Percentiles rank a stretch among this genome's conserved stretches.
phyloP scores from a whole-genome alignment of 1,140 invertebrate genomes.

The Drosophila sturtevanti region DNA sequence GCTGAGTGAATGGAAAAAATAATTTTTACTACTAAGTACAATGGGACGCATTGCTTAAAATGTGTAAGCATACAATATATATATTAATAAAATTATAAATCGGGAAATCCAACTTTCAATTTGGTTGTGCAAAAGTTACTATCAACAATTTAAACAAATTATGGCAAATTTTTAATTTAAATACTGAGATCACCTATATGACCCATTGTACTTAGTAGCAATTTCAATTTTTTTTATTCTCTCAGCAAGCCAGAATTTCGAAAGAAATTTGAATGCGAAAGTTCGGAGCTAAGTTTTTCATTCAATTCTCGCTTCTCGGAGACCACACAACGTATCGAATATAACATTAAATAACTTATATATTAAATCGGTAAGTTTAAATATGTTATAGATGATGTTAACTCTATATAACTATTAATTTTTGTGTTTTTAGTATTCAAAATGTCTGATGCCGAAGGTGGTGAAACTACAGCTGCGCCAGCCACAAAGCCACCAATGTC shows the following conservation, averaged over 20 bases:
- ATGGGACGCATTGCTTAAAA: not conserved
- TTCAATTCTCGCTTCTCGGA: not conserved
- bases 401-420: too few species aligned
- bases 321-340: not conserved
- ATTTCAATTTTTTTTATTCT: not conserved
- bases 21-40: not conserved
- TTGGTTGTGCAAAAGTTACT: too few species aligned
- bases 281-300: not conserved
- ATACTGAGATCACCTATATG: too few species aligned
- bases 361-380: too few species aligned
- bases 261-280: not conserved
- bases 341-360: not conserved
- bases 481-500: not conserved
- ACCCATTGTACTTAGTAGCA: constrained; percentile 11
- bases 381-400: too few species aligned
- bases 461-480: not conserved
- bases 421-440: too few species aligned
- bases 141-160: too few species aligned
- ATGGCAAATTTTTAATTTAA: too few species aligned
- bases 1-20: not conserved
- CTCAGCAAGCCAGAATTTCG: not conserved
- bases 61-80: too few species aligned
- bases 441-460: too few species aligned
- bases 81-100: too few species aligned
- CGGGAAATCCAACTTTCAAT: too few species aligned